A percentile compares a stretch with the other conserved stretches of the same genome.
These are phyloP conservation scores for Megathymus violae DNA, from an alignment of 1,140 invertebrate species.

Conservation along the genomic window DNA sequence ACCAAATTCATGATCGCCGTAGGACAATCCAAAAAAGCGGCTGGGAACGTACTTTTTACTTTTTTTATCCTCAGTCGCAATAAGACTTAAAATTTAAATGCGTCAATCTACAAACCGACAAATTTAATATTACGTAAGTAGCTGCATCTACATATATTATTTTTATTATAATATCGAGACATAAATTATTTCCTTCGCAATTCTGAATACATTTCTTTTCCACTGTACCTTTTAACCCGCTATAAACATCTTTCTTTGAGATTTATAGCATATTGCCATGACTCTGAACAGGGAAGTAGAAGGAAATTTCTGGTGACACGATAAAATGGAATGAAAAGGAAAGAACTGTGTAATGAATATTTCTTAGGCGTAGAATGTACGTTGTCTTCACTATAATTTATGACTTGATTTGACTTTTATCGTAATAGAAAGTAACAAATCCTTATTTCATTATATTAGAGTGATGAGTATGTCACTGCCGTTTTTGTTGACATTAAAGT, in stretches of 20 bases:
- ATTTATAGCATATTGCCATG: slow-evolving; percentile 43
- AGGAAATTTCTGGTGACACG: slow-evolving; percentile 42
- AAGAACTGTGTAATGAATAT: slow-evolving; percentile 5
- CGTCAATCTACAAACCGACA: no score
- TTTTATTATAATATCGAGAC: not conserved
- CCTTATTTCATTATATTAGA: not conserved
- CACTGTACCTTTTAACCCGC: slow-evolving; percentile 40
- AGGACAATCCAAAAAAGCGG: no score
- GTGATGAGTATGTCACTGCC: not conserved
- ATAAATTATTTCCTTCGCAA: slow-evolving; percentile 2
- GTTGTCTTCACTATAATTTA: slow-evolving; percentile 1
- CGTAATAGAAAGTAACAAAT: not conserved
- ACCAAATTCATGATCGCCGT: no score
- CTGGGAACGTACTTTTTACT: no score
- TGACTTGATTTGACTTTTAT: slow-evolving; percentile 4
- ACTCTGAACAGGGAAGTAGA: slow-evolving; percentile 38
- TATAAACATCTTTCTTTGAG: slow-evolving; percentile 42
- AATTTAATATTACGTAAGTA: not conserved
- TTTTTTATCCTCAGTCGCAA: no score
- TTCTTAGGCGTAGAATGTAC: slow-evolving; percentile 3
- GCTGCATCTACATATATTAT: not conserved
- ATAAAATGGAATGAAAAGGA: slow-evolving; percentile 25
- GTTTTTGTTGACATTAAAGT: not conserved
- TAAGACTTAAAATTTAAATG: no score
- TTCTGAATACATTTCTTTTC: slow-evolving; percentile 38